Evolutionary conservation across 2,797 vertebrate genomes (phyloP), one percentile per base, ranked within the genome.

Genomic region (Diceros bicornis): DNA sequence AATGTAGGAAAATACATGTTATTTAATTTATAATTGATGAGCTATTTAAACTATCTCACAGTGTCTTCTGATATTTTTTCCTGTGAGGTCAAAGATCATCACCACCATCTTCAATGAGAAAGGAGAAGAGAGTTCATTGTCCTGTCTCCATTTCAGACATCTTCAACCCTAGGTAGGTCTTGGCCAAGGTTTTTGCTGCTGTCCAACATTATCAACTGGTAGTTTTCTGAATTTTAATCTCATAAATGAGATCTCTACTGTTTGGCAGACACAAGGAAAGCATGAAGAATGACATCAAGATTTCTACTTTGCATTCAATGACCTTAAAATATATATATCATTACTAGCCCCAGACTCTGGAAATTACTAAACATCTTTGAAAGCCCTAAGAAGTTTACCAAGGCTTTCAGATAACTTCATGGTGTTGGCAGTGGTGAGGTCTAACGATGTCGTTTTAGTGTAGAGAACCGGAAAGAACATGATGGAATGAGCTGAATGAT

Each of bases 231-330:
- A 91, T 62, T 93, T 89, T 71, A 85, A 89, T 68, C 68, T 85
- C 59, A 89, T 87, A 86, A 77, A 72, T 94, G 41, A 97, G 84
- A 97, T 37, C 23, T 84, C 64, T 93, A 66, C 29, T 85, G 50
- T 52, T 77, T 97, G 57, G 83, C n/a, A 92, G 27, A 90, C 55
- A 90, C 6, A 93, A 79, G 59, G 52, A 85, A 82, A 94, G 32
- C 74, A 78, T 79, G 32, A 94, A 88, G 44, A 94, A 94, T 74
- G 52, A 69, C 66, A 96, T 69, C 50, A 94, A 87, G 55, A 96
- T 82, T 86, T 78, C 87, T 92, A 95, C 50, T 88, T 90, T 78
- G 92, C 55, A 86, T 92, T 92, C n/a, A 57, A 27, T 92, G 81
- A 92, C 64, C 57, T 97, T 94, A 52, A 20, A 92, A 84, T 94